A percentile compares a stretch with the other conserved stretches of the same genome.
Conservation (phyloP, 2,113 vertebrate species). For the Vimba vimba region DNA sequence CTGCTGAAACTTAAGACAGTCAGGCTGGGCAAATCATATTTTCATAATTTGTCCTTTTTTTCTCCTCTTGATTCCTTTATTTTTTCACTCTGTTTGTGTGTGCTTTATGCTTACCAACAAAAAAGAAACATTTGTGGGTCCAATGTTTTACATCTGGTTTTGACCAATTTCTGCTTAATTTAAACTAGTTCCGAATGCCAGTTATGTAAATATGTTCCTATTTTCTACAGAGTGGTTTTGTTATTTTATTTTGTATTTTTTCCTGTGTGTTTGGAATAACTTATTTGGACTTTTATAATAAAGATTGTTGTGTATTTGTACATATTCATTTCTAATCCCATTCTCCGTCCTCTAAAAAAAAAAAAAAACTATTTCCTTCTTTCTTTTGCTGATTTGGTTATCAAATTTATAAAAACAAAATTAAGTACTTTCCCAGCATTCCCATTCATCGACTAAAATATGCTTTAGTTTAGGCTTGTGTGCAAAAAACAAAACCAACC, state of each 20-base stretch:
- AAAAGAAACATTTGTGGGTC: slow-evolving; percentile 77
- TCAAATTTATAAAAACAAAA: not conserved
- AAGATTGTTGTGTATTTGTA: slow-evolving; percentile 91
- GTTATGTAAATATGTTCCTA: slow-evolving; percentile 84
- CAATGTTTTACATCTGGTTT: slow-evolving; percentile 85
- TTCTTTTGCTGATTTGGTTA: not conserved
- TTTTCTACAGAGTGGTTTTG: slow-evolving; percentile 90
- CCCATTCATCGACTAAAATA: not conserved
- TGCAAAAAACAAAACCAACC: not conserved
- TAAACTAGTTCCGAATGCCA: slow-evolving; percentile 74
- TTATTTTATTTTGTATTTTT: slow-evolving; percentile 83
- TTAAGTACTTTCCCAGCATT: not conserved
- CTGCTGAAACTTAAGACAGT: slow-evolving; percentile 66
- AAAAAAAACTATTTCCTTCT: not conserved
- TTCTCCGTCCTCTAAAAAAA: not conserved
- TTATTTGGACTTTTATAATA: slow-evolving; percentile 97
- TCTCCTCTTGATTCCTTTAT: slow-evolving; percentile 65
- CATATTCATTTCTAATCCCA: slow-evolving; percentile 56
- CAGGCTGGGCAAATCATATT: slow-evolving; percentile 56
- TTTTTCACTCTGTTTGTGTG: slow-evolving; percentile 70
- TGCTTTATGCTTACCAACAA: slow-evolving; percentile 74
- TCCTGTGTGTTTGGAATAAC: slow-evolving; percentile 81
- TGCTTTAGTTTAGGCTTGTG: not conserved
- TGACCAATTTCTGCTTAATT: slow-evolving; percentile 89
- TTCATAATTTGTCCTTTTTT: slow-evolving; percentile 57